Evolutionary conservation across 2,888 invertebrate genomes (phyloP).

Genomic region (Acanthosoma haemorrhoidale): DNA sequence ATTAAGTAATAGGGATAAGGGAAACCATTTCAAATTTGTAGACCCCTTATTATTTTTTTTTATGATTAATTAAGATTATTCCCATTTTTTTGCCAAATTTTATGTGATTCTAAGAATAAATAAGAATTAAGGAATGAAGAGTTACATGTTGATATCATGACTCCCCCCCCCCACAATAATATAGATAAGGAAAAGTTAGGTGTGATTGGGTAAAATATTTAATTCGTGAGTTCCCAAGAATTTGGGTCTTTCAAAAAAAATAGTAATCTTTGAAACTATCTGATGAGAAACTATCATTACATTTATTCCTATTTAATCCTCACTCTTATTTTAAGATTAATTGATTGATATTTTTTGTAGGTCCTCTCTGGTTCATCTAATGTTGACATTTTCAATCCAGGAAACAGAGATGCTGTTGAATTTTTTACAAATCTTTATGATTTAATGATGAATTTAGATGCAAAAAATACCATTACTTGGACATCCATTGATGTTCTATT

Average conservation of each 20-base stretch:
- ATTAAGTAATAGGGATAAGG: too few species aligned
- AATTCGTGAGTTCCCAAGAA: too few species aligned
- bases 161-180: too few species aligned
- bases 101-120: too few species aligned
- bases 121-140: too few species aligned
- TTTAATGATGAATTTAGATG: constrained; percentile 55
- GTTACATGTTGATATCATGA: too few species aligned
- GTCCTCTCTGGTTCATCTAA: constrained; percentile 58
- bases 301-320: neutral
- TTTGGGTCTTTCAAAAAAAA: neutral
- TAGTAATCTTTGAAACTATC: neutral
- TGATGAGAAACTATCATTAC: neutral
- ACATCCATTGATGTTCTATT: constrained; percentile 60
- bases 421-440: constrained; percentile 64
- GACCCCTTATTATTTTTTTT: too few species aligned
- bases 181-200: too few species aligned
- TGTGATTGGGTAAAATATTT: too few species aligned
- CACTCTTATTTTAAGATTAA: neutral
- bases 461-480: constrained; percentile 58
- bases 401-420: constrained; percentile 57
- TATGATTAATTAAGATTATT: too few species aligned
- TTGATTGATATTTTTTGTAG: neutral
- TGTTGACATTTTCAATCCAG: constrained; percentile 61
- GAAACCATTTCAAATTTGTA: too few species aligned
- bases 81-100: too few species aligned